Percentiles rank a stretch among this genome's conserved stretches.
phyloP scores from a whole-genome alignment of 1,140 invertebrate genomes.

The Orchesella cincta region DNA sequence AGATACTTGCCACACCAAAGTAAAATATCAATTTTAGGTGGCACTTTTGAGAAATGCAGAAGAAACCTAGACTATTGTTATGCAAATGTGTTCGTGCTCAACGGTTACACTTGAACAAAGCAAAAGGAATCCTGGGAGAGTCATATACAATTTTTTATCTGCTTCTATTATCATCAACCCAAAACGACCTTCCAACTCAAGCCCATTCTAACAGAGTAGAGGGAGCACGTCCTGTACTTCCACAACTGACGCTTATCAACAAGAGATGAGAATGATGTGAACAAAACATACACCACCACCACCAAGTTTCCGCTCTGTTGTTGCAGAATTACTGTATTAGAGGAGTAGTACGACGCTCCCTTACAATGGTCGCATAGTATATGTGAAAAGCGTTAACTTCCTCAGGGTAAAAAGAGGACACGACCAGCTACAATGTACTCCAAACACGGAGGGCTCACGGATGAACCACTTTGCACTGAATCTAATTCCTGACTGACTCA shows the following conservation, averaged over 20 bases:
- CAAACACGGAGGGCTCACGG: too few relatives aligned
- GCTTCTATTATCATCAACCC: conserved; percentile 5
- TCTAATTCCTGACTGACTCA: conserved; percentile 20
- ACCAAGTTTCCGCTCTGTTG: neutral
- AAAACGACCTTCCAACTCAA: neutral
- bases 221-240: too few relatives aligned
- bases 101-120: conserved; percentile 9
- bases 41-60: neutral
- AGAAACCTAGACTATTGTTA: neutral
- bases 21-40: too few relatives aligned
- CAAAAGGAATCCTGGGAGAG: neutral
- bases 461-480: conserved; percentile 25
- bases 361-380: too few relatives aligned
- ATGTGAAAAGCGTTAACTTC: too few relatives aligned
- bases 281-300: neutral
- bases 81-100: neutral
- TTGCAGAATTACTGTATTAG: neutral
- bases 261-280: neutral
- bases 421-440: too few relatives aligned
- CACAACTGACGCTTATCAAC: too few relatives aligned
- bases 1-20: too few relatives aligned
- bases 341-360: too few relatives aligned
- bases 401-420: too few relatives aligned
- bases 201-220: too few relatives aligned
- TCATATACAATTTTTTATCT: neutral